A percentile compares a stretch with the other conserved stretches of the same genome.
phyloP scores from a whole-genome alignment of 1,140 invertebrate species.

The Meloidogyne hapla region DNA sequence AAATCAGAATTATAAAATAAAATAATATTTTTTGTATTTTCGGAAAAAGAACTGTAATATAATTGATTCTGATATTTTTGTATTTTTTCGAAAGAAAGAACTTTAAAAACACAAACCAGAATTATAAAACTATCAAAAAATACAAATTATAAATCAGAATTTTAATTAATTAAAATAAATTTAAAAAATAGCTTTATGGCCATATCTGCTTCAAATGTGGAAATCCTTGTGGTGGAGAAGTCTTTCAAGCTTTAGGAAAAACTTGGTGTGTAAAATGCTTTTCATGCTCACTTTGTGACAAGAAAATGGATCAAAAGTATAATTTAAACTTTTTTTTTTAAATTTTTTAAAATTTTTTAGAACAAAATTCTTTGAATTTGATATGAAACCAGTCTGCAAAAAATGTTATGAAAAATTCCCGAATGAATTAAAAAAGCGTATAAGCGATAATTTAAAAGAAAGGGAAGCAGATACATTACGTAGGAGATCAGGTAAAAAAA shows the following conservation, averaged over 20 bases:
- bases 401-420: conserved; percentile 97
- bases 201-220: conserved; percentile 98
- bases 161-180: conserved; percentile 24
- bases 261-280: conserved; percentile 99
- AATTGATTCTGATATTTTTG: too few species aligned
- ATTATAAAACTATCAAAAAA: too few species aligned
- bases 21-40: conserved; percentile 15
- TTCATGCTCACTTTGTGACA: conserved; percentile 94
- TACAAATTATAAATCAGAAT: neutral
- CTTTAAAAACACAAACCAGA: too few species aligned
- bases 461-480: conserved; percentile 45
- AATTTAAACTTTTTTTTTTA: conserved; percentile 42
- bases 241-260: conserved; percentile 95
- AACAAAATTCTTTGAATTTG: conserved; percentile 98
- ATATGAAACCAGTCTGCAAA: conserved; percentile 95
- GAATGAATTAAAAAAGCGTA: conserved; percentile 82
- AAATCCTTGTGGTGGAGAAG: conserved; percentile 92
- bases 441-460: conserved; percentile 62
- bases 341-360: conserved; percentile 56
- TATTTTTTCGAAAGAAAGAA: too few species aligned
- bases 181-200: conserved; percentile 81
- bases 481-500: conserved; percentile 3
- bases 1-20: too few species aligned
- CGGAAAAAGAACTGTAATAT: neutral
- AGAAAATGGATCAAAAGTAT: conserved; percentile 90